Base-by-base conservation (phyloP, 37 sponge, comb jelly and placozoan genomes). In the Crambe crambe region DNA sequence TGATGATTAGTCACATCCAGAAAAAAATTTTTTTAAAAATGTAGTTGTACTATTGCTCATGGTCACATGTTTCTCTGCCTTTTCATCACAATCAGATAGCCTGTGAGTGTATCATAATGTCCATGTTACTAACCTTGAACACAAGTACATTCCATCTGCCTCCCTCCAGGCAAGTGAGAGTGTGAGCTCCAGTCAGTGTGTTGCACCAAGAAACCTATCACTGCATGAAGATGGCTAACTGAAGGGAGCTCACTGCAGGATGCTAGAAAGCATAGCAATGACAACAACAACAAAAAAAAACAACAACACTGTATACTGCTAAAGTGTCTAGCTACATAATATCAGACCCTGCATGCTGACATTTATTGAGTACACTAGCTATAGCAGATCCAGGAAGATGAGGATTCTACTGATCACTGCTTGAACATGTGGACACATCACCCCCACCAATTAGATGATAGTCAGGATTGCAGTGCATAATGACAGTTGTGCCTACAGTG, bases 121-220 rank as follows among this genome's bases (percentile, higher is more conserved):
- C n/a, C n/a, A n/a, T n/a, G n/a, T n/a, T n/a, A n/a, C n/a, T n/a
- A n/a, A n/a, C n/a, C n/a, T n/a, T n/a, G n/a, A 23, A 27, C 18
- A 56, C 82, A 81, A 22, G 64, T 61, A 12, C 43, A 44, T 38
- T 77, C 78, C 78, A 77, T 6, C 18, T 2, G 27, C 76, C 76
- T 27, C 57, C 38, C n/a, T 37, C 78, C 60, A 77, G 30, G 31
- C 78, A 77, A 20, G 64, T 77, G 5, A 58, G 8, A 26, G 6
- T 32, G 6, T 39, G n/a, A 6, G 78, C n/a, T 2, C 80, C 70
- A 25, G 37, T 41, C 80, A 80, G 54, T 1, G 2, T 68, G 58
- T 21, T 9, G 34, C 58, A 9, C 80, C 80, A 37, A 42, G 65
- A 22, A n/a, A 56, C 10, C 41, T 77, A 10, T 5, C 38, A 2